A percentile compares a stretch with the other conserved stretches of the same genome.
Conservation (phyloP, 2,797 vertebrate species). For the Pseudomugil tenellus region DNA sequence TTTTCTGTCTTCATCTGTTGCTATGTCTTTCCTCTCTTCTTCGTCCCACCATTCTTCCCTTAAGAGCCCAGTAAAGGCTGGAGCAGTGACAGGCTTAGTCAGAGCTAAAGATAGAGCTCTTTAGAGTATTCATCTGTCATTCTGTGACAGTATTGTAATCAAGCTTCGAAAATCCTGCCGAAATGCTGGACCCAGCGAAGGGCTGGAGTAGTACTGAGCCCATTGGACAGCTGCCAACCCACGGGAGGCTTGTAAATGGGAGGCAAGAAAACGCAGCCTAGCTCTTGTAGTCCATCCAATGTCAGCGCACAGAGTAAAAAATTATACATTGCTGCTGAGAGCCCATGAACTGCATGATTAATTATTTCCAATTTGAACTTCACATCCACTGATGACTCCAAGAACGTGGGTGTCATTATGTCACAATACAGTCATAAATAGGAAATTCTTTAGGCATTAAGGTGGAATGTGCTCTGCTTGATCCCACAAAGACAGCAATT, state of each 20-base stretch:
- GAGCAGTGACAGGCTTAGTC: slow-evolving; percentile 55
- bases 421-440: slow-evolving; percentile 26
- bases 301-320: slow-evolving; percentile 46
- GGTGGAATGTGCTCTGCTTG: background rate
- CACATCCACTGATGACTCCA: slow-evolving; percentile 19
- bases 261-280: slow-evolving; percentile 61
- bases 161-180: slow-evolving; percentile 70
- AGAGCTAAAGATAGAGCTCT: slow-evolving; percentile 78
- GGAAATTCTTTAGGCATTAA: slow-evolving; percentile 4
- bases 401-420: slow-evolving; percentile 1
- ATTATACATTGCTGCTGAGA: slow-evolving; percentile 59
- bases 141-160: slow-evolving; percentile 78
- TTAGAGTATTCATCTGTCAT: slow-evolving; percentile 76
- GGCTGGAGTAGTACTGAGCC: slow-evolving; percentile 55
- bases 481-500: slow-evolving; percentile 2
- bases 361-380: slow-evolving; percentile 35
- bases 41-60: slow-evolving; percentile 58
- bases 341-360: slow-evolving; percentile 48
- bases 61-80: slow-evolving; percentile 61
- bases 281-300: slow-evolving; percentile 56
- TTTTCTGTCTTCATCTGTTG: slow-evolving; percentile 53
- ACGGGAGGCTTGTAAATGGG: slow-evolving; percentile 39
- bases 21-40: slow-evolving; percentile 44
- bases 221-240: slow-evolving; percentile 68
- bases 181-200: slow-evolving; percentile 60